A percentile compares a stretch with the other conserved stretches of the same genome.
Evolutionary conservation across 35 echinoderm and acorn worm genomes (phyloP).

Genomic region (Diadema setosum): DNA sequence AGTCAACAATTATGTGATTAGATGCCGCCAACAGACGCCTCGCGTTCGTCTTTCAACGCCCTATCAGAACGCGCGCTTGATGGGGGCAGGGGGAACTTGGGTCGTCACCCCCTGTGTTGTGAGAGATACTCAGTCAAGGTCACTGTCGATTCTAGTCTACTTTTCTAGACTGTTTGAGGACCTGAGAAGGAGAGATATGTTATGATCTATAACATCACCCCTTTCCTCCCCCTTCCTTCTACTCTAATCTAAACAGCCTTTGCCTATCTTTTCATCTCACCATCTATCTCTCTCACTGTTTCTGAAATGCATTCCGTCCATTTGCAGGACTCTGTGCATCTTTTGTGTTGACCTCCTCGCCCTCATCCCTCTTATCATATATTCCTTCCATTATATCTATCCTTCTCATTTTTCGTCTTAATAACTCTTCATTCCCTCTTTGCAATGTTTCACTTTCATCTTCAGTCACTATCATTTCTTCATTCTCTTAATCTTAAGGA

Average conservation of each 20-base stretch:
- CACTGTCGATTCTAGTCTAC: too few relatives aligned
- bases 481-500: too few relatives aligned
- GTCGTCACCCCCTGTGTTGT: too few relatives aligned
- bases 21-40: background rate
- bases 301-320: background rate
- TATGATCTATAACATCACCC: too few relatives aligned
- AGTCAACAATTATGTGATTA: conserved; percentile 15
- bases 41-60: background rate
- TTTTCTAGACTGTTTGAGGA: too few relatives aligned
- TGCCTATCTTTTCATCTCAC: background rate
- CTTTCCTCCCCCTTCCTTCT: too few relatives aligned
- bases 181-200: too few relatives aligned
- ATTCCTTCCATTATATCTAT: background rate
- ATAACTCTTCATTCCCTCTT: background rate
- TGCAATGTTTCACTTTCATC: background rate
- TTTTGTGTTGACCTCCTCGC: background rate
- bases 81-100: too few relatives aligned
- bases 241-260: too few relatives aligned
- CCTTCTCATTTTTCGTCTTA: background rate
- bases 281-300: background rate
- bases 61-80: background rate
- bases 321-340: background rate
- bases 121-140: too few relatives aligned
- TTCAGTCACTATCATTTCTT: background rate
- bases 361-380: background rate